These are phyloP conservation scores for Ceryle rudis DNA, from an alignment of 2,797 vertebrate species.

Conservation along the genomic window DNA sequence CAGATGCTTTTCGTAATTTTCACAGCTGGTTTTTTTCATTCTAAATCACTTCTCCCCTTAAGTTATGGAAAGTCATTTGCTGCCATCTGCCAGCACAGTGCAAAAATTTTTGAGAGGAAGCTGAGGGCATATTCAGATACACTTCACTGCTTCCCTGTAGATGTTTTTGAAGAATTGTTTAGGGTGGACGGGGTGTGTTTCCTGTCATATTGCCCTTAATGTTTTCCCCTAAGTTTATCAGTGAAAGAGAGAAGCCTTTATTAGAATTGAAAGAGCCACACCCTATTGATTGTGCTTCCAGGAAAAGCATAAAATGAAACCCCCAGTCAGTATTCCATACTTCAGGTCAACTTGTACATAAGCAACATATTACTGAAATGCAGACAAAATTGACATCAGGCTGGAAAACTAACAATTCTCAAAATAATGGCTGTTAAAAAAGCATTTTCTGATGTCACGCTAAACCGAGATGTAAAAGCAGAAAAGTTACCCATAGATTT, in stretches of 20 bases:
- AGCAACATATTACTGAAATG: not conserved
- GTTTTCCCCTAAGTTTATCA: not conserved
- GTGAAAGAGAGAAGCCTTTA: not conserved
- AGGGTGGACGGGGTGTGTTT: not conserved
- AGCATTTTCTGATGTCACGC: conserved; percentile 6
- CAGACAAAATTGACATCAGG: not conserved
- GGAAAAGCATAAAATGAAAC: conserved; percentile 18
- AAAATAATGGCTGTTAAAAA: conserved; percentile 34
- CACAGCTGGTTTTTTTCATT: conserved; percentile 16
- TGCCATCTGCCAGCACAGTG: conserved; percentile 32
- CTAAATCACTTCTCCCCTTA: not conserved
- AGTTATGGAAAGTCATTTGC: conserved; percentile 29
- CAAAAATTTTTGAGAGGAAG: not conserved
- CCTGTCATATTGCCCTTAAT: not conserved
- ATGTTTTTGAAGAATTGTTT: not conserved
- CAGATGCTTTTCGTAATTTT: not conserved
- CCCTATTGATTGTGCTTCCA: not conserved
- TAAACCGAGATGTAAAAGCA: not conserved
- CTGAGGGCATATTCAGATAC: not conserved
- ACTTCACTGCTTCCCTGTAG: conserved; percentile 17
- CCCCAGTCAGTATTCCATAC: not conserved
- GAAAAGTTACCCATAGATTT: not conserved
- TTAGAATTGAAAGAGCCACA: not conserved
- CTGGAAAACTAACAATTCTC: conserved; percentile 42
- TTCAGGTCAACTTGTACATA: conserved; percentile 2